Conservation (phyloP, 2,113 vertebrate species). For the Zeus faber region DNA sequence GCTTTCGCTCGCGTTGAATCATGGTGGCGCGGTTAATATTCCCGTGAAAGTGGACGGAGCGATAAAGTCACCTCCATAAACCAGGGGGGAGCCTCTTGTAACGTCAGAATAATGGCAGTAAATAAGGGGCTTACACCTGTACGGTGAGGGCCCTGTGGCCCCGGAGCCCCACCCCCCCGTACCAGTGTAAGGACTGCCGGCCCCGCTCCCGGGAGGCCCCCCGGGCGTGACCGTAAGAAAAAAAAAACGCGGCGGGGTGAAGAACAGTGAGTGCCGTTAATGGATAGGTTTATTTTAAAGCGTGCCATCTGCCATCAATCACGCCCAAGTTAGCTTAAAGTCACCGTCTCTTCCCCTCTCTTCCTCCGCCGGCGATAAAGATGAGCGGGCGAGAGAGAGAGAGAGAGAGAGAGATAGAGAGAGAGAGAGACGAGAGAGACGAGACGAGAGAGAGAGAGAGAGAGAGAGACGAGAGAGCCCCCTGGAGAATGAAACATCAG, state of each 20-base stretch:
- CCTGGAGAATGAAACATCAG: slow-evolving; percentile 95
- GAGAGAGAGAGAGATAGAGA: too few species aligned
- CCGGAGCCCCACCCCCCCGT: slow-evolving; percentile 32
- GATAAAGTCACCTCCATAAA: slow-evolving; percentile 66
- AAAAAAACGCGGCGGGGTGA: slow-evolving; percentile 70
- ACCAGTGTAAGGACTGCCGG: too few species aligned
- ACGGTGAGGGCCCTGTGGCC: slow-evolving; percentile 61
- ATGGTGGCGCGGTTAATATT: slow-evolving; percentile 67
- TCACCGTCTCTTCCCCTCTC: slow-evolving; percentile 63
- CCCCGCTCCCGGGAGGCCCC: slow-evolving; percentile 46
- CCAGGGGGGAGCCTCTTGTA: slow-evolving; percentile 43
- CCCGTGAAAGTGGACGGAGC: slow-evolving; percentile 53
- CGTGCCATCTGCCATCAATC: slow-evolving; percentile 95
- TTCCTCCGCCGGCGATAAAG: slow-evolving; percentile 79
- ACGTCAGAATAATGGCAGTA: slow-evolving; percentile 75
- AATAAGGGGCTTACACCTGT: slow-evolving; percentile 93
- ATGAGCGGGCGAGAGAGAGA: too few species aligned
- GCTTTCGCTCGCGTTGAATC: slow-evolving; percentile 56
- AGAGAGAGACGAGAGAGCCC: too few species aligned
- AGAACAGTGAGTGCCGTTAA: slow-evolving; percentile 85
- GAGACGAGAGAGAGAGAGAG: too few species aligned
- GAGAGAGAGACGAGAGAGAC: too few species aligned
- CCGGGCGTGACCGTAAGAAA: slow-evolving; percentile 83
- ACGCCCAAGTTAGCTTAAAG: slow-evolving; percentile 82
- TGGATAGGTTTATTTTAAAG: slow-evolving; percentile 98